Conservation (phyloP, 2,888 invertebrate genomes). For the Stenodema calcarata region DNA sequence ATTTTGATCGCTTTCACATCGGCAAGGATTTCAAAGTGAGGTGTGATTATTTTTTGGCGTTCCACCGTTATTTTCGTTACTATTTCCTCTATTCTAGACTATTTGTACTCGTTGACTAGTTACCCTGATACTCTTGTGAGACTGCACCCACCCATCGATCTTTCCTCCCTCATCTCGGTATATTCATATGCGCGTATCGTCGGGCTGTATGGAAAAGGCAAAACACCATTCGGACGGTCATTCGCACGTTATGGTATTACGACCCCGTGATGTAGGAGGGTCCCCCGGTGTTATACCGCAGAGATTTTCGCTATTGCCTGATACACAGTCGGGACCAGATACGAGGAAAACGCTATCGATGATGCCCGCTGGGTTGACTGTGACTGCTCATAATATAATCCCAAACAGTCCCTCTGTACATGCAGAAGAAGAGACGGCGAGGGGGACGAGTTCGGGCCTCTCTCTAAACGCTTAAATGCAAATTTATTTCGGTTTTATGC, state of each 20-base stretch:
- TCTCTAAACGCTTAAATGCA: constrained; percentile 46
- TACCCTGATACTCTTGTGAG: no score
- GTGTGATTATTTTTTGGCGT: no score
- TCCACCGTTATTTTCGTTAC: no score
- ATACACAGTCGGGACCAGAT: not conserved
- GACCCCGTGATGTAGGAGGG: not conserved
- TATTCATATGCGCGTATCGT: not conserved
- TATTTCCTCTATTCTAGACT: no score
- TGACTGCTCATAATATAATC: constrained; percentile 44
- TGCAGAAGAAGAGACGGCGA: not conserved
- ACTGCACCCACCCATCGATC: not conserved
- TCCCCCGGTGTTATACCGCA: not conserved
- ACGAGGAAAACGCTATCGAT: constrained; percentile 1
- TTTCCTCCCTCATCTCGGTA: not conserved
- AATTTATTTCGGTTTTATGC: constrained; percentile 52
- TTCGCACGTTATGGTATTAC: not conserved
- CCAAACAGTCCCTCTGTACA: constrained; percentile 28
- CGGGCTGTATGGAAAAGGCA: not conserved
- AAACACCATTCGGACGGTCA: not conserved
- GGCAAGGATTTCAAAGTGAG: no score
- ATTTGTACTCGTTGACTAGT: no score
- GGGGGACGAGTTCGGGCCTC: not conserved
- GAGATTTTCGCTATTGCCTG: not conserved
- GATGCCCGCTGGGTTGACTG: constrained; percentile 6
- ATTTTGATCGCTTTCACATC: no score